These are phyloP conservation scores for Kryptolebias ocellatus DNA, from an alignment of 2,797 vertebrate genomes.

Conservation along the genomic window DNA sequence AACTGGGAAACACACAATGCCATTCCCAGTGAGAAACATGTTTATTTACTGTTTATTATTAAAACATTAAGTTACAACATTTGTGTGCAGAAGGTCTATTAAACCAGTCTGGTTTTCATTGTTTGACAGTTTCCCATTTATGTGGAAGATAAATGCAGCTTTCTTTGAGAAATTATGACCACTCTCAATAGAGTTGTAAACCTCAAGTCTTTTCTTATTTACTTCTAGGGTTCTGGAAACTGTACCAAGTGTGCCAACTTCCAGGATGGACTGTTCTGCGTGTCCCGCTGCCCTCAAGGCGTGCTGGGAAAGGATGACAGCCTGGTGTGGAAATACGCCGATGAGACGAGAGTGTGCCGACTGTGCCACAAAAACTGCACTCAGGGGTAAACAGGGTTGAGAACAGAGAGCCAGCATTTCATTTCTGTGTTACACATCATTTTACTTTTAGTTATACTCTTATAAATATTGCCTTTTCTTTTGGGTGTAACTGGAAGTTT, in stretches of 20 bases:
- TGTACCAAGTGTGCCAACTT: conserved; percentile 90
- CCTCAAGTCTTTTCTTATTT: conserved; percentile 18
- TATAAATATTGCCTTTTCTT: no score
- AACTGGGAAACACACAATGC: background rate
- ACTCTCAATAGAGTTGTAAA: conserved; percentile 33
- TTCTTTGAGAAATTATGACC: conserved; percentile 36
- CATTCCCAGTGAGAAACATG: conserved; percentile 13
- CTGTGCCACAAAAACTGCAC: conserved; percentile 94
- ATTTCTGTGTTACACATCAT: conserved; percentile 21
- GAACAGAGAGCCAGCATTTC: conserved; percentile 7
- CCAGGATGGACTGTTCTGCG: conserved; percentile 91
- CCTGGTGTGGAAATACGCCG: conserved; percentile 91
- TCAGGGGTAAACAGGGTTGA: conserved; percentile 81
- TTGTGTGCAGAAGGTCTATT: conserved; percentile 10
- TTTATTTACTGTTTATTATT: background rate
- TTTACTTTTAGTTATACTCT: no score
- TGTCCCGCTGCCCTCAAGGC: conserved; percentile 88
- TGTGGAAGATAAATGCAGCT: conserved; percentile 16
- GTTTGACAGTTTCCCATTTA: conserved; percentile 13
- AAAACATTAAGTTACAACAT: conserved; percentile 16
- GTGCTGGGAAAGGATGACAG: conserved; percentile 87
- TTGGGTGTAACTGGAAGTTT: no score
- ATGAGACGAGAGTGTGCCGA: conserved; percentile 84
- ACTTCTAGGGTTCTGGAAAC: conserved; percentile 85
- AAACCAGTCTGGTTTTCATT: background rate